phyloP scores from a whole-genome alignment of 2,888 invertebrate species.

The Trachelus iudaicus region DNA sequence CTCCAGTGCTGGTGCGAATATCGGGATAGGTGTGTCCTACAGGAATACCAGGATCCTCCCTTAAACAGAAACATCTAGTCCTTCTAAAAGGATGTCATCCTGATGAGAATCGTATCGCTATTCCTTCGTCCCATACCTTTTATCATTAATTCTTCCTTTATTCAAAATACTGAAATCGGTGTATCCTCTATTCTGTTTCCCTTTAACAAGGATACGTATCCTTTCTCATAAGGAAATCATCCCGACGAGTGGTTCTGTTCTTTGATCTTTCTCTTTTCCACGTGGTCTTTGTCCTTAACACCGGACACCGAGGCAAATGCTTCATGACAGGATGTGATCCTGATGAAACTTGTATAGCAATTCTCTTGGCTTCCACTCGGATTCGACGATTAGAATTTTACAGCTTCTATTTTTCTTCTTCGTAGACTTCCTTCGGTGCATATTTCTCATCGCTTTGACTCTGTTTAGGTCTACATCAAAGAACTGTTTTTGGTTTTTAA shows the following conservation, averaged over 20 bases:
- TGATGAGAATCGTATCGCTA: constrained; percentile 8
- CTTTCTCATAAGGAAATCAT: constrained; percentile 24
- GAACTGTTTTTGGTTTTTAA: too few relatives aligned
- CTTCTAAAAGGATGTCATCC: background rate
- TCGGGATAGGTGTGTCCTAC: background rate
- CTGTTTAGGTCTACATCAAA: too few relatives aligned
- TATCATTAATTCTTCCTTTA: background rate
- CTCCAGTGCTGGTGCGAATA: background rate
- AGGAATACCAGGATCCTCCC: background rate
- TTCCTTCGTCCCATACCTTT: constrained; percentile 5
- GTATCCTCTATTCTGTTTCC: constrained; percentile 24
- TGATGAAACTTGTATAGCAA: constrained; percentile 24
- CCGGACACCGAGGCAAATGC: background rate
- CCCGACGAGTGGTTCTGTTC: constrained; percentile 43
- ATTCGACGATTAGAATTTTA: background rate
- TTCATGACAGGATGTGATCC: constrained; percentile 16
- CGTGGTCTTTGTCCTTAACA: background rate
- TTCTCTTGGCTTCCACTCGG: constrained; percentile 19
- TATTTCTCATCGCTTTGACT: background rate
- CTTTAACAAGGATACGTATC: background rate
- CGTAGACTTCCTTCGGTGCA: background rate
- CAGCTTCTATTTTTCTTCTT: background rate
- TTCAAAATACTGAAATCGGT: background rate
- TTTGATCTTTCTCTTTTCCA: background rate
- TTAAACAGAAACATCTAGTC: background rate